Evolutionary conservation across 2,797 vertebrate genomes (phyloP).

Genomic region (Acridotheres tristis): DNA sequence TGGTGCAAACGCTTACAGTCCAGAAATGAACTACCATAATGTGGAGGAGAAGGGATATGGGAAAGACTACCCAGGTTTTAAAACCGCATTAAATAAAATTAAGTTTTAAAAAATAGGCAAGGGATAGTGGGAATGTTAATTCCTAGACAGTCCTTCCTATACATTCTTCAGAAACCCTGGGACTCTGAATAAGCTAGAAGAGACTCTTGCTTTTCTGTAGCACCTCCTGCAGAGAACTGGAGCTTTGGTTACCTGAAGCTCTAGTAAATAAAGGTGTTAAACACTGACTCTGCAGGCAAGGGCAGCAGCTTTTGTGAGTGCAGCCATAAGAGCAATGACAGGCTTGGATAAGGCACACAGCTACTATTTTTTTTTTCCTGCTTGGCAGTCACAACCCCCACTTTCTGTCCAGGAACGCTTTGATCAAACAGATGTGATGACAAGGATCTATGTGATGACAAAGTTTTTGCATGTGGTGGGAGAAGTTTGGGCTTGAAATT

Average conservation of each 20-base stretch:
- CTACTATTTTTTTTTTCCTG: background rate
- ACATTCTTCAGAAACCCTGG: background rate
- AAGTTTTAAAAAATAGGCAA: slow-evolving; percentile 25
- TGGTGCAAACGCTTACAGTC: background rate
- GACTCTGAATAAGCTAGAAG: background rate
- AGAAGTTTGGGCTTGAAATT: slow-evolving; percentile 54
- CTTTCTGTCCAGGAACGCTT: slow-evolving; percentile 37
- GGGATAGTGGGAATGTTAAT: background rate
- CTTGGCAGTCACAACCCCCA: slow-evolving; percentile 16
- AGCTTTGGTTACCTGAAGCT: background rate
- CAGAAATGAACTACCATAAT: background rate
- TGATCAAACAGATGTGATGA: slow-evolving; percentile 55
- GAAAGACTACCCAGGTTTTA: background rate
- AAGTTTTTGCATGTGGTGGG: slow-evolving; percentile 42
- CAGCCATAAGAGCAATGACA: background rate
- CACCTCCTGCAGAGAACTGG: background rate
- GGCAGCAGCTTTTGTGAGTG: background rate
- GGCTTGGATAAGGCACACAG: background rate
- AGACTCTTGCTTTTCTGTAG: background rate
- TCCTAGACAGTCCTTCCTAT: background rate
- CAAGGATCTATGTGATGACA: slow-evolving; percentile 38
- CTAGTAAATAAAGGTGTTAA: slow-evolving; percentile 37
- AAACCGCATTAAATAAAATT: slow-evolving; percentile 19
- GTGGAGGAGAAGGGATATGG: background rate
- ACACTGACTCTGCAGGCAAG: background rate